A percentile compares a stretch with the other conserved stretches of the same genome.
Evolutionary conservation across 2,113 vertebrate species (phyloP).

Genomic region (Daubentonia madagascariensis): DNA sequence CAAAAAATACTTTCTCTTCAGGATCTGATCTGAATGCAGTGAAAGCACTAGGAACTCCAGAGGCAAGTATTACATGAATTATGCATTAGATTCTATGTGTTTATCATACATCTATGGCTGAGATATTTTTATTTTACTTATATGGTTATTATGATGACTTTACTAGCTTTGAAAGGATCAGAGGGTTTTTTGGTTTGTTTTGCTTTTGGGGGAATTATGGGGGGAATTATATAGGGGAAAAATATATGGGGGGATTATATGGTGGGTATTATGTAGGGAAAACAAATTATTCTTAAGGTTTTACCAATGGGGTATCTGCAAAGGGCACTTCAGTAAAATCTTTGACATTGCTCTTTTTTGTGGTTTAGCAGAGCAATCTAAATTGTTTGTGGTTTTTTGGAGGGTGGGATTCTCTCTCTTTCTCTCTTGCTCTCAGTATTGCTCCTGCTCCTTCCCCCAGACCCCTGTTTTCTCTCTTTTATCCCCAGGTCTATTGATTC

Average conservation of each 20-base stretch:
- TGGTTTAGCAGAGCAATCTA: neutral
- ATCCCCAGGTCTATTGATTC: neutral
- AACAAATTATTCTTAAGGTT: neutral
- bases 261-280: neutral
- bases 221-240: neutral
- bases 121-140: neutral
- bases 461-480: neutral
- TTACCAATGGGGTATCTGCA: neutral
- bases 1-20: slow-evolving; percentile 93
- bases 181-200: neutral
- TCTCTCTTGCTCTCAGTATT: neutral
- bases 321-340: neutral
- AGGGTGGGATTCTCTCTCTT: neutral
- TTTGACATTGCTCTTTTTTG: neutral
- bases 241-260: neutral
- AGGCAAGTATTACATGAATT: slow-evolving; percentile 81
- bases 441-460: neutral
- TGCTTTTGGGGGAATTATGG: neutral
- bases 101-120: neutral
- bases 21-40: slow-evolving; percentile 94
- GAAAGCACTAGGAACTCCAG: slow-evolving; percentile 86
- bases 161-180: neutral
- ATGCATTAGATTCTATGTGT: neutral
- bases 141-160: neutral
- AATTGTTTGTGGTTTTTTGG: neutral